These are phyloP conservation scores for Cyclina sinensis DNA, from an alignment of 1,140 invertebrate genomes.

Conservation along the genomic window DNA sequence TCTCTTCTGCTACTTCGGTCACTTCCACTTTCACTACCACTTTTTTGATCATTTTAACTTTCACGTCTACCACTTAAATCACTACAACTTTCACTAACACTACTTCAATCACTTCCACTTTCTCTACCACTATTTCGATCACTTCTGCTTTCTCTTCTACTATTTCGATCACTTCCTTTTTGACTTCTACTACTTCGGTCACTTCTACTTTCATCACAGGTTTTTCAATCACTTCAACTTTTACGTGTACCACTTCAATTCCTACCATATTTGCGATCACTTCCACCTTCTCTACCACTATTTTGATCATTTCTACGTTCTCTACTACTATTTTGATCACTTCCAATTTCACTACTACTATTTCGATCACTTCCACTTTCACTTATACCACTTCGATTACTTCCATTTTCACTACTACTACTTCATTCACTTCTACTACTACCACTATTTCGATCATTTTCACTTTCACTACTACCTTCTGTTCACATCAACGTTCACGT, in stretches of 20 bases:
- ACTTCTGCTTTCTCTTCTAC: background rate
- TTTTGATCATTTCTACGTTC: background rate
- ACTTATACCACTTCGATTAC: background rate
- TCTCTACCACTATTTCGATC: too few relatives aligned
- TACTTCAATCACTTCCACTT: constrained; percentile 93
- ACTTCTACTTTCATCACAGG: background rate
- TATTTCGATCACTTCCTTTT: background rate
- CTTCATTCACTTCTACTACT: too few relatives aligned
- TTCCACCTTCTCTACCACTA: background rate
- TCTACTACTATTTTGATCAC: background rate
- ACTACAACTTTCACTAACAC: constrained; percentile 92
- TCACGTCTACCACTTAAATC: constrained; percentile 93
- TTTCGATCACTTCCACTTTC: background rate
- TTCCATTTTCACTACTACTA: background rate
- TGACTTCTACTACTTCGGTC: background rate
- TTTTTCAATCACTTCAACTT: background rate
- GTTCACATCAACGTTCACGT: constrained; percentile 93
- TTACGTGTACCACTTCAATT: constrained; percentile 87
- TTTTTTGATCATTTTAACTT: constrained; percentile 93
- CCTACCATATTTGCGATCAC: constrained; percentile 90
- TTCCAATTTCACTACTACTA: background rate
- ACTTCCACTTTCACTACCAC: constrained; percentile 92
- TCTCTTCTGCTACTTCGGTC: background rate
- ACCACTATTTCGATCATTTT: constrained; percentile 85
- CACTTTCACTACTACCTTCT: constrained; percentile 93